Conservation (phyloP, 2,888 invertebrate genomes). For the Diabrotica balteata region DNA sequence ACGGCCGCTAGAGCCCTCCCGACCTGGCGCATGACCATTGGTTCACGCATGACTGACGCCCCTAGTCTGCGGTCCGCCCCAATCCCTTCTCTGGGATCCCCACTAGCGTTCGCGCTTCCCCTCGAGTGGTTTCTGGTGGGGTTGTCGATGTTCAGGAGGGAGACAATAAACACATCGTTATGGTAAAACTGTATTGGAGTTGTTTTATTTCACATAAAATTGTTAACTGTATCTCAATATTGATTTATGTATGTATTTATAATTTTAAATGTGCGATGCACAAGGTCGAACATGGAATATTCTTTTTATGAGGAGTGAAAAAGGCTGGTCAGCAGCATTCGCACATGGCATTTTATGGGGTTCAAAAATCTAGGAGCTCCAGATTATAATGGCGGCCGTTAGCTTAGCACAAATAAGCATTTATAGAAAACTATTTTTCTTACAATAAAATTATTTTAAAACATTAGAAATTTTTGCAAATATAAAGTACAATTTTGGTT, state of each 20-base stretch:
- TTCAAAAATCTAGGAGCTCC: no score
- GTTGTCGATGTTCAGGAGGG: constrained; percentile 45
- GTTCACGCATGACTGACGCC: constrained; percentile 56
- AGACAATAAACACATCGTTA: constrained; percentile 62
- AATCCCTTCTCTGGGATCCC: constrained; percentile 44
- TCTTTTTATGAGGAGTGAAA: constrained; percentile 35
- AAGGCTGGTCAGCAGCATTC: constrained; percentile 21
- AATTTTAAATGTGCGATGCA: constrained; percentile 43
- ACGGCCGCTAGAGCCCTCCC: constrained; percentile 57
- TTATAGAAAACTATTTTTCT: no score
- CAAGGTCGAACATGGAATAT: constrained; percentile 43
- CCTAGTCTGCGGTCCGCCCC: constrained; percentile 46
- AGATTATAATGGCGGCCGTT: no score
- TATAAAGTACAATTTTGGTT: no score
- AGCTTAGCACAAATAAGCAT: no score
- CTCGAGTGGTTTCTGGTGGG: constrained; percentile 44
- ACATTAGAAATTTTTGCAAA: no score
- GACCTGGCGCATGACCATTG: constrained; percentile 63
- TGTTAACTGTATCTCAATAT: constrained; percentile 59
- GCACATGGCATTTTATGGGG: no score
- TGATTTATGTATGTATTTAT: constrained; percentile 54
- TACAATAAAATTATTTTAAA: no score
- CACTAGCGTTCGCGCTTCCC: constrained; percentile 44
- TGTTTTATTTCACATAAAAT: constrained; percentile 59
- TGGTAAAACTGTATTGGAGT: constrained; percentile 59